A percentile compares a stretch with the other conserved stretches of the same genome.
phyloP scores from a whole-genome alignment of 2,113 vertebrate species.

The Hippopotamus amphibius region DNA sequence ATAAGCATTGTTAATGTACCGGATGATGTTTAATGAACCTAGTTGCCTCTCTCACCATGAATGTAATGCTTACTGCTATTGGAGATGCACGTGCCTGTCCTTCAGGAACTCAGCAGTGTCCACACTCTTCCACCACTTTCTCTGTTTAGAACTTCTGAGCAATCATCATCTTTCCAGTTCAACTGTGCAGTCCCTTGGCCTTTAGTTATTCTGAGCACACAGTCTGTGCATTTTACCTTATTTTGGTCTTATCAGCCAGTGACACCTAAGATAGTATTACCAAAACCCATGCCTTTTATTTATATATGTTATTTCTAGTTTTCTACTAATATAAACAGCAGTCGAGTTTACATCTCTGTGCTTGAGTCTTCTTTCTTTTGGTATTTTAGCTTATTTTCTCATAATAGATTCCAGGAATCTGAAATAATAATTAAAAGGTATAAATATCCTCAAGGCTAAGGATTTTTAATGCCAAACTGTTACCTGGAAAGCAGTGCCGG shows the following conservation, averaged over 20 bases:
- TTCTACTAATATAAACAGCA: background rate
- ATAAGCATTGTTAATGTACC: background rate
- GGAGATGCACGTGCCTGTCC: background rate
- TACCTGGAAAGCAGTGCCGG: background rate
- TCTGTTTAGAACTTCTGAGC: background rate
- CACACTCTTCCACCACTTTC: background rate
- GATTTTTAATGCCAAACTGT: background rate
- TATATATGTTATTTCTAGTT: background rate
- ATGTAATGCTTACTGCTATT: background rate
- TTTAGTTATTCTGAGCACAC: background rate
- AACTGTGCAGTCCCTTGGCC: background rate
- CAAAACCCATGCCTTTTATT: background rate
- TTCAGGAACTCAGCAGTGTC: background rate
- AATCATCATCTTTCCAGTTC: background rate
- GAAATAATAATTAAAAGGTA: background rate
- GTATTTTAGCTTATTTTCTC: background rate
- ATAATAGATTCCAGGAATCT: background rate
- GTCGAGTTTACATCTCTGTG: background rate
- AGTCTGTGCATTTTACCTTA: background rate
- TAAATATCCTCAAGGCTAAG: background rate
- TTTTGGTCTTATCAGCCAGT: background rate
- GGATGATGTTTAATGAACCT: background rate
- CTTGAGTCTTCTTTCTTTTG: background rate
- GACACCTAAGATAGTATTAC: background rate
- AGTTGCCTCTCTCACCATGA: background rate